Evolutionary conservation across 1,140 invertebrate genomes (phyloP).

Genomic region (Pemphigus obesinymphae): DNA sequence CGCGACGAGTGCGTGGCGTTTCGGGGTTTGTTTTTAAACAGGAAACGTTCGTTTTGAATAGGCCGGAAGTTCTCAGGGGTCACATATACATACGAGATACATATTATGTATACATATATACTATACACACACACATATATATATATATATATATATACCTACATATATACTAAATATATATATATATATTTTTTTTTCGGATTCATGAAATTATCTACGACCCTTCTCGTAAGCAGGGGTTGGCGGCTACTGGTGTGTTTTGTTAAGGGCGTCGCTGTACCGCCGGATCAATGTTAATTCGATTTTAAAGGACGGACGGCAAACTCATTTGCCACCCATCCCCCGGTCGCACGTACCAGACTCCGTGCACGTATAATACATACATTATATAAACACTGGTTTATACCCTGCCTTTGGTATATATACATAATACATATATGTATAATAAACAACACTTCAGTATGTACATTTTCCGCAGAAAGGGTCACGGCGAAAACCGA

Average conservation of each 20-base stretch:
- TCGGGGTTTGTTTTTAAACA: constrained; percentile 20
- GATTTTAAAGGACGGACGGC: constrained; percentile 42
- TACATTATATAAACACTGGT: background rate
- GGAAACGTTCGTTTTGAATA: constrained; percentile 25
- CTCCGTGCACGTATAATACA: background rate
- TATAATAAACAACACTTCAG: background rate
- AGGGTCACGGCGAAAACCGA: constrained; percentile 25
- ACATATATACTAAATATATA: too few relatives aligned
- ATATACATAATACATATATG: too few relatives aligned
- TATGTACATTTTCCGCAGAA: background rate
- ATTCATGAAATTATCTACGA: constrained; percentile 22
- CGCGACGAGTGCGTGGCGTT: constrained; percentile 7
- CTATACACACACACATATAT: too few relatives aligned
- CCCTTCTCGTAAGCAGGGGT: background rate
- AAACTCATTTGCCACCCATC: constrained; percentile 40
- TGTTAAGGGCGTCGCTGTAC: background rate
- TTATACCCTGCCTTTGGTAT: background rate
- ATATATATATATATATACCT: too few relatives aligned
- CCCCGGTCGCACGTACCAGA: background rate
- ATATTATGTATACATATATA: too few relatives aligned
- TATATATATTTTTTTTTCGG: too few relatives aligned
- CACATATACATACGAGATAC: too few relatives aligned
- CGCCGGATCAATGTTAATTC: constrained; percentile 42
- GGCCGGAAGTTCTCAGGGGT: constrained; percentile 30
- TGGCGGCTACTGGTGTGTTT: background rate